Percentiles rank a stretch among this genome's conserved stretches.
phyloP scores from a whole-genome alignment of 2,113 vertebrate species.

The Rhynchomys soricoides region DNA sequence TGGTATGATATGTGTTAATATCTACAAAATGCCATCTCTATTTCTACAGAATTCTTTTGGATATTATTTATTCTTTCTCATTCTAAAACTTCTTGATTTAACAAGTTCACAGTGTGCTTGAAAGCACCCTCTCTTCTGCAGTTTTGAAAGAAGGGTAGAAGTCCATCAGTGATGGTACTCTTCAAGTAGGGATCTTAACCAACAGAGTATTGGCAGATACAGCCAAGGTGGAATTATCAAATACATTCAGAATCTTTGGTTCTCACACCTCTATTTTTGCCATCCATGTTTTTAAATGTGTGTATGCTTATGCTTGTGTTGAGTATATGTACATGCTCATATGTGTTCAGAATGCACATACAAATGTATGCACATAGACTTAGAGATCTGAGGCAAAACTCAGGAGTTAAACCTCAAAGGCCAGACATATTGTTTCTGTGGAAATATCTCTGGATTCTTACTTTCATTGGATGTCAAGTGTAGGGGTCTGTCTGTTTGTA shows the following conservation, averaged over 20 bases:
- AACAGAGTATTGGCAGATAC: background rate
- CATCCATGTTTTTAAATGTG: background rate
- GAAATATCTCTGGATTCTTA: background rate
- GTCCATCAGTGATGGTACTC: background rate
- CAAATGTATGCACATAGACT: too few relatives aligned
- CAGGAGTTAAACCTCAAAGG: too few relatives aligned
- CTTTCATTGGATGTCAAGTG: background rate
- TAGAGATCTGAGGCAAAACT: background rate
- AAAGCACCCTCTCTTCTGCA: background rate
- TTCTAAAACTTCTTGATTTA: background rate
- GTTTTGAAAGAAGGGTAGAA: background rate
- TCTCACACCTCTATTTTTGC: background rate
- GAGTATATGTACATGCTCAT: too few relatives aligned
- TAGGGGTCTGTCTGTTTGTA: background rate
- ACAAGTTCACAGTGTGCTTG: background rate
- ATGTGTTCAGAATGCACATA: too few relatives aligned
- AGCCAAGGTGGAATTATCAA: background rate
- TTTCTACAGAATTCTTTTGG: too few relatives aligned
- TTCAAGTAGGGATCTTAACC: background rate
- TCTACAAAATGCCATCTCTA: fast-evolving
- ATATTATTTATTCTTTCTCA: background rate
- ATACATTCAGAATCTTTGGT: background rate
- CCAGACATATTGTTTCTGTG: background rate
- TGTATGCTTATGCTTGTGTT: background rate
- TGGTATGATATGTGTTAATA: background rate